Conservation (phyloP, 2,113 vertebrate species). For the Scortum barcoo region DNA sequence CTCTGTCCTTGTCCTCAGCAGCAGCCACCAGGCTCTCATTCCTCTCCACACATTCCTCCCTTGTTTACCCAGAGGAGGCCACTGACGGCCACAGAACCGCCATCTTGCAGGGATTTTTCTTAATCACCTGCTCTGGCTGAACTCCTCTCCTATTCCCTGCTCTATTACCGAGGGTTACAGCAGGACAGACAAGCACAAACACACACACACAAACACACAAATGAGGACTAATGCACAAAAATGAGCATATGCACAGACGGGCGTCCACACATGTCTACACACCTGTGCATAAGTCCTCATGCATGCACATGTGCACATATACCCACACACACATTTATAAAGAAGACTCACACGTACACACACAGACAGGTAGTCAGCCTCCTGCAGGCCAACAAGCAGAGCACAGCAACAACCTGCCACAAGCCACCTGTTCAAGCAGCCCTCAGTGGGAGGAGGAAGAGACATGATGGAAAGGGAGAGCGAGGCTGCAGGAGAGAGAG, state of each 20-base stretch:
- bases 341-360: constrained; percentile 14
- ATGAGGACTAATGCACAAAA: constrained; percentile 26
- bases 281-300: background rate
- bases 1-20: constrained; percentile 77
- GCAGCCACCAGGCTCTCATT: constrained; percentile 70
- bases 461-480: constrained; percentile 57
- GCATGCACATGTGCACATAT: background rate
- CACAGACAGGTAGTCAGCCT: constrained; percentile 59
- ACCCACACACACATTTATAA: background rate
- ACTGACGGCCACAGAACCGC: constrained; percentile 85
- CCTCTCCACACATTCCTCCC: constrained; percentile 63
- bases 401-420: constrained; percentile 76
- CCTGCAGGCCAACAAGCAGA: constrained; percentile 76
- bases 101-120: constrained; percentile 82
- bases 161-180: constrained; percentile 73
- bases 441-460: constrained; percentile 51
- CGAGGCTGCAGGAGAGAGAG: constrained; percentile 30
- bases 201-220: constrained; percentile 27
- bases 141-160: constrained; percentile 74
- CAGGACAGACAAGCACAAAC: constrained; percentile 56
- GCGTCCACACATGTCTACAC: background rate
- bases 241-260: constrained; percentile 33
- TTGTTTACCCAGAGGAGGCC: constrained; percentile 86
- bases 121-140: constrained; percentile 77
- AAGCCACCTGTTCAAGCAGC: constrained; percentile 76